Evolutionary conservation across 2,113 vertebrate species (phyloP).

Genomic region (Peromyscus leucopus): DNA sequence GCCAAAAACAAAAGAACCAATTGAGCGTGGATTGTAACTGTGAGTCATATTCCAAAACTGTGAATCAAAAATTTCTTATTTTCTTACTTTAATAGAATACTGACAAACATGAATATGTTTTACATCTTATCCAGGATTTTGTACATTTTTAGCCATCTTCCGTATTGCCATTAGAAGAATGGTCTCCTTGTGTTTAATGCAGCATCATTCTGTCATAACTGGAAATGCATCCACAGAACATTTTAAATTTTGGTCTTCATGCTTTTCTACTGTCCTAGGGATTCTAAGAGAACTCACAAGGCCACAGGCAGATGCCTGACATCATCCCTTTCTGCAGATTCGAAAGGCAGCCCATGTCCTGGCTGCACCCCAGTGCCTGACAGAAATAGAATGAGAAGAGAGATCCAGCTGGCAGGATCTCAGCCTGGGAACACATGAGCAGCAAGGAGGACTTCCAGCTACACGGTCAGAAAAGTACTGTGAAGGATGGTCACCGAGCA

Average conservation of each 20-base stretch:
- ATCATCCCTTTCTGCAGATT: constrained; percentile 41
- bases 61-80: background rate
- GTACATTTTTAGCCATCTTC: background rate
- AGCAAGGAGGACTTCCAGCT: constrained; percentile 39
- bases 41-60: background rate
- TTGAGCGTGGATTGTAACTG: fast-evolving
- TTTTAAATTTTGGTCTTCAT: background rate
- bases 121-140: background rate
- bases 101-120: background rate
- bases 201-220: background rate
- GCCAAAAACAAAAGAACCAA: background rate
- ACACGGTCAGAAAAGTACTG: background rate
- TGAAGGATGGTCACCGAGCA: background rate
- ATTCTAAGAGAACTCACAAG: background rate
- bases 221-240: background rate
- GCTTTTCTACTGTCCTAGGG: background rate
- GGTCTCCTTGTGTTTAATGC: background rate
- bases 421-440: constrained; percentile 52
- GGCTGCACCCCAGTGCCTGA: constrained; percentile 68
- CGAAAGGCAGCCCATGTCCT: constrained; percentile 66
- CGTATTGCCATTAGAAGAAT: background rate
- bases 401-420: constrained; percentile 73
- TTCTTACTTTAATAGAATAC: background rate
- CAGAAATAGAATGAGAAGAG: constrained; percentile 73
- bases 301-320: constrained; percentile 41